A percentile compares a stretch with the other conserved stretches of the same genome.
phyloP scores from a whole-genome alignment of 2,888 invertebrate genomes.

The Oxyteleia sp. region DNA sequence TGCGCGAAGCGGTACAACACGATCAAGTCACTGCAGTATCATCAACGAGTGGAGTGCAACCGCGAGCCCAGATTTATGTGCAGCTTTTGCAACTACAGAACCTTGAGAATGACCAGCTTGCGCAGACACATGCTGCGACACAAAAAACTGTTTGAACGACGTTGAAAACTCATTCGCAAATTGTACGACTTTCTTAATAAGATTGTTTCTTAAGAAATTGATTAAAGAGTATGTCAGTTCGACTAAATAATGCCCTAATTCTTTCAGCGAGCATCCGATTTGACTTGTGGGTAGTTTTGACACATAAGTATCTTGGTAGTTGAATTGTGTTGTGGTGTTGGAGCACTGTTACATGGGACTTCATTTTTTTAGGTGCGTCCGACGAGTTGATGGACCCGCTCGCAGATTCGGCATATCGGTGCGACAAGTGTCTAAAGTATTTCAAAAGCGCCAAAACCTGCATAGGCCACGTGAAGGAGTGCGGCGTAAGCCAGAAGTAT shows the following conservation, averaged over 20 bases:
- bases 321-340: neutral
- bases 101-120: slow-evolving; percentile 80
- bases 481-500: slow-evolving; percentile 75
- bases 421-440: slow-evolving; percentile 75
- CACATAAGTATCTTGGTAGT: neutral
- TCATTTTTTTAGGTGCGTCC: slow-evolving; percentile 56
- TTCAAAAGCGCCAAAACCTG: slow-evolving; percentile 73
- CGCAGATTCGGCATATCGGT: slow-evolving; percentile 68
- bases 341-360: slow-evolving; percentile 50
- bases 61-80: slow-evolving; percentile 80
- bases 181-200: slow-evolving; percentile 22
- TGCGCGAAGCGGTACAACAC: slow-evolving; percentile 79
- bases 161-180: neutral
- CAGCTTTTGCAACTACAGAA: slow-evolving; percentile 80
- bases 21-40: slow-evolving; percentile 76
- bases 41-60: slow-evolving; percentile 80
- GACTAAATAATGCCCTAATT: neutral
- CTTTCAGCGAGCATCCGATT: neutral
- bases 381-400: slow-evolving; percentile 25
- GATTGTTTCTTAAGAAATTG: neutral
- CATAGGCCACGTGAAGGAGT: slow-evolving; percentile 72
- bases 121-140: slow-evolving; percentile 78
- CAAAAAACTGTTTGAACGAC: neutral
- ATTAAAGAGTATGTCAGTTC: neutral
- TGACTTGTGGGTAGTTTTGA: neutral